Conservation (phyloP, 2,888 invertebrate genomes). For the Rhabditoides inermis region DNA sequence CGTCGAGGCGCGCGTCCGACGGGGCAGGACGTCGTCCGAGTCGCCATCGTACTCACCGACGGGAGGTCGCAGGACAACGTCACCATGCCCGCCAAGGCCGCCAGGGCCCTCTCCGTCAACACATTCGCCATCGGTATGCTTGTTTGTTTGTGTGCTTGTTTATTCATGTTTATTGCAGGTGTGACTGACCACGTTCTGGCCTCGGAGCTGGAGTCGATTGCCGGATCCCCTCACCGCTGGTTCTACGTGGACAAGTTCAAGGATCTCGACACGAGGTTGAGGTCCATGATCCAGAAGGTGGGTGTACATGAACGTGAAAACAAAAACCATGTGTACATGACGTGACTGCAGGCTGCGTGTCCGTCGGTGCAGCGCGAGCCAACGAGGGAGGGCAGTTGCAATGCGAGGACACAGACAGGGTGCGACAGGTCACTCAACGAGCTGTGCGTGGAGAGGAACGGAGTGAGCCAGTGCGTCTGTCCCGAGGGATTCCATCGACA, state of each 20-base stretch:
- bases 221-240: constrained; percentile 48
- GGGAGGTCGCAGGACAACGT: constrained; percentile 54
- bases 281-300: constrained; percentile 51
- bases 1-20: constrained; percentile 45
- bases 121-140: constrained; percentile 54
- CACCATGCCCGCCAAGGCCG: constrained; percentile 49
- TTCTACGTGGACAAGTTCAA: constrained; percentile 53
- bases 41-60: constrained; percentile 54
- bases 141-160: too few species aligned
- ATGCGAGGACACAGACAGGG: constrained; percentile 44
- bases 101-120: constrained; percentile 42
- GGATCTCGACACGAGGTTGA: constrained; percentile 49
- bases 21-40: constrained; percentile 16
- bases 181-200: constrained; percentile 52
- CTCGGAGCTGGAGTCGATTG: constrained; percentile 49
- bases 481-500: constrained; percentile 47
- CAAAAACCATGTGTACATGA: too few species aligned
- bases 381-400: constrained; percentile 35
- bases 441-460: constrained; percentile 32
- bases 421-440: constrained; percentile 49
- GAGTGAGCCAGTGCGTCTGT: constrained; percentile 37
- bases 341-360: too few species aligned
- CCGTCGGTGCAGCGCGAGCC: constrained; percentile 25
- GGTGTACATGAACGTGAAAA: too few species aligned
- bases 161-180: too few species aligned